phyloP scores from a whole-genome alignment of 2,888 invertebrate genomes.

The Spisula subtruncata region DNA sequence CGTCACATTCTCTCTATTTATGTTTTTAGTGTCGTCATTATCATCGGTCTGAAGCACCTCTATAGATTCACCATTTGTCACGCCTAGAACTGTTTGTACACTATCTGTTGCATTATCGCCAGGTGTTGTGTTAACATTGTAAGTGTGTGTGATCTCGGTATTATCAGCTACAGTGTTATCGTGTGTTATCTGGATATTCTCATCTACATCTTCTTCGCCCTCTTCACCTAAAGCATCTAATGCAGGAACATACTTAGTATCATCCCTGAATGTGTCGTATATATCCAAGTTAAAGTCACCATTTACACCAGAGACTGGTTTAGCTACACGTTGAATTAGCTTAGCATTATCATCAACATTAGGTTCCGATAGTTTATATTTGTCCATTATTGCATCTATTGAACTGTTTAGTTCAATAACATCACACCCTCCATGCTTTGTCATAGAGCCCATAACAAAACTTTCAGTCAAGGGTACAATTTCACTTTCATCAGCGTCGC shows the following conservation, averaged over 20 bases:
- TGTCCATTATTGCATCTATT: constrained; percentile 2
- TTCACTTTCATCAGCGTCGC: background rate
- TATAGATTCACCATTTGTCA: background rate
- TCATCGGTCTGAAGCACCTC: background rate
- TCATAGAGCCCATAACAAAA: background rate
- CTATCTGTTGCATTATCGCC: background rate
- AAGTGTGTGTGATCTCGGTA: too few relatives aligned
- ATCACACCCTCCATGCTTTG: background rate
- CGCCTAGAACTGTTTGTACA: background rate
- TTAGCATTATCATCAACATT: background rate
- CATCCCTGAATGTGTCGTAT: background rate
- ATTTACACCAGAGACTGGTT: too few relatives aligned
- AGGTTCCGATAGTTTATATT: background rate
- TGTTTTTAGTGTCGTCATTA: too few relatives aligned
- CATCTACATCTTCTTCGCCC: background rate
- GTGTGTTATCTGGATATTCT: background rate
- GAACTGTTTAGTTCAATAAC: background rate
- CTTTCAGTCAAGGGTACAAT: background rate
- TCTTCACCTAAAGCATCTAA: background rate
- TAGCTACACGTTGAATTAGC: background rate
- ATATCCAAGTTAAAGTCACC: background rate
- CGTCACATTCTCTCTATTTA: background rate
- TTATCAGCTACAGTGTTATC: background rate
- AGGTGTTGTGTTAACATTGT: too few relatives aligned
- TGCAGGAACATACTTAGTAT: background rate